These are phyloP conservation scores for Manis crassicaudata DNA, from an alignment of 2,797 vertebrate species.

Conservation along the genomic window DNA sequence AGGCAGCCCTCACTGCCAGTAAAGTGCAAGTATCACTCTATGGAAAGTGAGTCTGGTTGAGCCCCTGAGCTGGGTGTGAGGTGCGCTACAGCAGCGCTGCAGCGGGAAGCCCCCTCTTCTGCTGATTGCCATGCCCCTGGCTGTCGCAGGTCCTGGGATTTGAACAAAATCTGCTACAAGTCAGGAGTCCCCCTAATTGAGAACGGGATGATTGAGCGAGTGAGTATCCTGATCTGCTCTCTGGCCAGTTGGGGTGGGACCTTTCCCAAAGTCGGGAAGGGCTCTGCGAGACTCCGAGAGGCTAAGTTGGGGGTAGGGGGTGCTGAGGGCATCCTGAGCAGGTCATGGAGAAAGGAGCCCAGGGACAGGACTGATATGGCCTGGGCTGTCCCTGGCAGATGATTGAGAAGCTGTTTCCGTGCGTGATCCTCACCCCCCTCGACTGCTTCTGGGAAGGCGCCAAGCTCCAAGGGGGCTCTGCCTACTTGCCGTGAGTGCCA, in stretches of 20 bases:
- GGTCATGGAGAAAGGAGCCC: neutral
- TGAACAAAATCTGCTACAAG: slow-evolving; percentile 99
- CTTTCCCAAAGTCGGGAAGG: fast-evolving
- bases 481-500: slow-evolving; percentile 96
- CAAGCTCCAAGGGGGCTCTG: slow-evolving; percentile 98
- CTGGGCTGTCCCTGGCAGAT: slow-evolving; percentile 87
- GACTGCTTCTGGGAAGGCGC: slow-evolving; percentile 99
- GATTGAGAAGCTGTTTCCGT: slow-evolving; percentile 99
- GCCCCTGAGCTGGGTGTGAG: neutral
- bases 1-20: slow-evolving; percentile 95
- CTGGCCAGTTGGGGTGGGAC: fast-evolving
- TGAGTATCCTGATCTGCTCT: slow-evolving; percentile 81
- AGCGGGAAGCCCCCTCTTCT: neutral
- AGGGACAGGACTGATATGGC: slow-evolving; percentile 14
- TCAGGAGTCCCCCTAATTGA: slow-evolving; percentile 98
- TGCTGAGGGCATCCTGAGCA: neutral
- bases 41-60: slow-evolving; percentile 94
- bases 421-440: slow-evolving; percentile 97
- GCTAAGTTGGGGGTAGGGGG: fast-evolving
- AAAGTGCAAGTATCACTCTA: slow-evolving; percentile 98
- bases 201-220: slow-evolving; percentile 98
- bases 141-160: slow-evolving; percentile 94
- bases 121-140: neutral
- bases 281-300: neutral
- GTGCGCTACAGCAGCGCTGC: neutral